Evolutionary conservation across 2,113 vertebrate genomes (phyloP), one percentile per base, ranked within the genome.

Genomic region (Hylia prasina): DNA sequence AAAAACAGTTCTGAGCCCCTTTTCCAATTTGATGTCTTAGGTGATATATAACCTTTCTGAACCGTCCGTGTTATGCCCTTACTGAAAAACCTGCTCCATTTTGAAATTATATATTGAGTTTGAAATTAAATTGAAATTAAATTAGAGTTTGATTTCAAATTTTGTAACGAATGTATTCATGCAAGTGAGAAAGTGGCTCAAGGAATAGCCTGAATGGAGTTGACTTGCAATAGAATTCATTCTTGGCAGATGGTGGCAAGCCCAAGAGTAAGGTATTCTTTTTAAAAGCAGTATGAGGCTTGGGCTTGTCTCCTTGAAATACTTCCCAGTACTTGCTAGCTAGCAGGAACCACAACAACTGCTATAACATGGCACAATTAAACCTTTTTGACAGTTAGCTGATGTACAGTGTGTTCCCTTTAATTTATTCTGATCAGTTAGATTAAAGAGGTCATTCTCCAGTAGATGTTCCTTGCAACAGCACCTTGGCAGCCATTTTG

Each of bases 351-450:
- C 27, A 56, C 21, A 31, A 4, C 13, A 54, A 45, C 24, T 79
- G 27, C 7, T 64, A 16, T 11, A 87, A 6, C 30, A 40, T 22
- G 8, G 2, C 17, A 68, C 0, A 2, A 40, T 13, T 9, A 12
- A 79, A 82, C 3, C 13, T 54, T 76, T 82, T 19, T 51, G 42
- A 64, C 47, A 54, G 33, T 42, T 73, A 61, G 11, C 11, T 86
- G 39, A 16, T 12, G 4, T 16, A 19, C 15, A 61, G 9, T 40
- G 31, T 48, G 20, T 80, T 95, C 18, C 20, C 19, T 56, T 68
- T 76, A 79, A 82, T 90, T 90, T 72, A 19, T 77, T 94, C 45
- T 82, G 23, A 73, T 40, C 15, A 54, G 5, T 13, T 69, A n/a
- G 14, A 35, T 61, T 69, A 81, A 86, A 72, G 37, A 82, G 28